These are phyloP conservation scores for Zophobas atratus DNA, from an alignment of 1,140 invertebrate species.

Conservation along the genomic window DNA sequence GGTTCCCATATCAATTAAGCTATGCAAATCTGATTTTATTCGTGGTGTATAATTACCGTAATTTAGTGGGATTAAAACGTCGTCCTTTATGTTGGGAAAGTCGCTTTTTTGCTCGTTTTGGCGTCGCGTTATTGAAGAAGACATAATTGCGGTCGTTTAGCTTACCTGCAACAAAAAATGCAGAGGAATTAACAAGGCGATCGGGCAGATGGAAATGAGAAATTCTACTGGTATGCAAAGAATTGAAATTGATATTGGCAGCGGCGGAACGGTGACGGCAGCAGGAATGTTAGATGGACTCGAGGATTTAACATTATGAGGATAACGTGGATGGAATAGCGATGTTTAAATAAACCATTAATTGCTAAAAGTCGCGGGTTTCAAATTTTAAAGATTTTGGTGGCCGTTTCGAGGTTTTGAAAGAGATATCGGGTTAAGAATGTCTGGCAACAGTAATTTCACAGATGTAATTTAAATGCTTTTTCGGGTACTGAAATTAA, in stretches of 20 bases:
- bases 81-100: conserved; percentile 21
- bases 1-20: conserved; percentile 24
- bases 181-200: conserved; percentile 12
- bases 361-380: too few relatives aligned
- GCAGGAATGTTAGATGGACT: not conserved
- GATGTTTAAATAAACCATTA: too few relatives aligned
- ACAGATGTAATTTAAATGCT: too few relatives aligned
- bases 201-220: conserved; percentile 17
- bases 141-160: conserved; percentile 21
- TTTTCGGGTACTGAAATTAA: too few relatives aligned
- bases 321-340: too few relatives aligned
- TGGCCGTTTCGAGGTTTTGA: too few relatives aligned
- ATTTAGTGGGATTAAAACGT: conserved; percentile 26
- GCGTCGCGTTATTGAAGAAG: conserved; percentile 19
- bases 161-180: conserved; percentile 31
- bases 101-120: conserved; percentile 1
- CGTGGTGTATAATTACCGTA: conserved; percentile 20
- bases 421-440: too few relatives aligned
- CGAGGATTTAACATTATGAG: not conserved
- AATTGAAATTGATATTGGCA: conserved; percentile 17
- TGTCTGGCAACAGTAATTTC: too few relatives aligned
- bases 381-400: too few relatives aligned
- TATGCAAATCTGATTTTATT: conserved; percentile 26
- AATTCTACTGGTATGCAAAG: conserved; percentile 12
- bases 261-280: not conserved